Conservation (phyloP, 2,888 invertebrate species). For the Leptinotarsa peninsularis region DNA sequence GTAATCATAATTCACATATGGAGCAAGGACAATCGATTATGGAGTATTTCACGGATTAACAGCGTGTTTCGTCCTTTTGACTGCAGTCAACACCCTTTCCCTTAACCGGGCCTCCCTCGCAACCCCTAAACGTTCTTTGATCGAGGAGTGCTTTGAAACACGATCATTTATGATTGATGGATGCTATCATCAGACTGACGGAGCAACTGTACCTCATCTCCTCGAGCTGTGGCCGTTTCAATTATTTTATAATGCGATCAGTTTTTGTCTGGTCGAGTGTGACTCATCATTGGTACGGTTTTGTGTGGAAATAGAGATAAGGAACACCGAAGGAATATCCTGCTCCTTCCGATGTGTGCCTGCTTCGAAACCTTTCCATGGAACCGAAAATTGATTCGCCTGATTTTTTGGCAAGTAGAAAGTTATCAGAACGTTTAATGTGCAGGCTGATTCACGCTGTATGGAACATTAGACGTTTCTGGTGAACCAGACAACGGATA, state of each 20-base stretch:
- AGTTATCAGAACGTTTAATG: too few relatives aligned
- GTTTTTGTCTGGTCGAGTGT: constrained; percentile 21
- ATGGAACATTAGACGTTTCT: too few relatives aligned
- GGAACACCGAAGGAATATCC: neutral
- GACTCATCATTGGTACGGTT: constrained; percentile 12
- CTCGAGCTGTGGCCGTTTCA: constrained; percentile 33
- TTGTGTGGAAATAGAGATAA: constrained; percentile 6
- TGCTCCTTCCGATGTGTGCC: too few relatives aligned
- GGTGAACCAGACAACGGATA: too few relatives aligned
- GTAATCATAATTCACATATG: constrained; percentile 45
- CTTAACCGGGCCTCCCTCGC: constrained; percentile 47
- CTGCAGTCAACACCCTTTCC: constrained; percentile 52
- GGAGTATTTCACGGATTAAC: constrained; percentile 57
- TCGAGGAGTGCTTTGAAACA: constrained; percentile 48
- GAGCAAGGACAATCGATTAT: constrained; percentile 51
- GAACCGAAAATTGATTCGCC: too few relatives aligned
- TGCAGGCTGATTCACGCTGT: too few relatives aligned
- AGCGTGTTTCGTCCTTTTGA: constrained; percentile 47
- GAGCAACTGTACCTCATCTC: constrained; percentile 29
- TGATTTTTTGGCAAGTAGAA: too few relatives aligned
- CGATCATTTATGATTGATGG: constrained; percentile 53
- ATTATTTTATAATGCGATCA: constrained; percentile 35
- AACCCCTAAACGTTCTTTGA: constrained; percentile 52
- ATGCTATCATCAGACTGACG: constrained; percentile 37
- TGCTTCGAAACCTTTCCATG: too few relatives aligned